Base-by-base conservation (phyloP, 1,140 invertebrate genomes). In the Fopius arisanus region DNA sequence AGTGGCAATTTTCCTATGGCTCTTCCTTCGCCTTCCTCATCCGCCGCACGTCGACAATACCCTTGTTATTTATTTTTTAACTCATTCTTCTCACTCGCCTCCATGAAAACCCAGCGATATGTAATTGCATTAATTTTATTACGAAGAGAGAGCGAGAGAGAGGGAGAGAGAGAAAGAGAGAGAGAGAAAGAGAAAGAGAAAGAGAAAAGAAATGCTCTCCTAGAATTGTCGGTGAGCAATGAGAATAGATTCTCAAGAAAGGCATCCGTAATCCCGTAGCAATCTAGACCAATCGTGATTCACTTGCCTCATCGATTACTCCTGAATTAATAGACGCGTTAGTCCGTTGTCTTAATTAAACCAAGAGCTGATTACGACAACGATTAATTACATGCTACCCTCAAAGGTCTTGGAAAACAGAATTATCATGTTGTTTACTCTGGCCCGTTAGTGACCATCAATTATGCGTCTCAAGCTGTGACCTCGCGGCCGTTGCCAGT, bases 71-170 rank as follows among this genome's bases (percentile, higher is more conserved):
- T 26, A 59, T 59, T 59, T 59, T 59, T 59, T 23, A 23, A 26
- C 28, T 7, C 28, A 3, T 59, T 5, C 59, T 63, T 29, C 28
- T 63, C 59, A 29, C 59, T 28, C 59, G 2, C 7, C 16, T 21
- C 33, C n/a, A 40, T 40, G 21, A 63, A 5, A 21, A 16, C 7
- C 29, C 33, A 40, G 31, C 66, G 19, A 67, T 66, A 66, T 66
- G 66, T 26, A 67, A 77, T 69, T 54, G 70, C 78, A 78, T 84
- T 83, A 69, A 84, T 83, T 83, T 82, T 80, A 79, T 81, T 31
- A 80, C 81, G 75, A 77, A 23, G 19, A 6, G 21, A 59, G n/a
- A n/a, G n/a, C n/a, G n/a, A n/a, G n/a, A n/a, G n/a, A n/a, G n/a
- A n/a, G n/a, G n/a, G n/a, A n/a, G n/a, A n/a, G n/a, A n/a, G n/a